phyloP scores from a whole-genome alignment of 92 coral and sea anemone species.

The Epizoanthus illoricatus region DNA sequence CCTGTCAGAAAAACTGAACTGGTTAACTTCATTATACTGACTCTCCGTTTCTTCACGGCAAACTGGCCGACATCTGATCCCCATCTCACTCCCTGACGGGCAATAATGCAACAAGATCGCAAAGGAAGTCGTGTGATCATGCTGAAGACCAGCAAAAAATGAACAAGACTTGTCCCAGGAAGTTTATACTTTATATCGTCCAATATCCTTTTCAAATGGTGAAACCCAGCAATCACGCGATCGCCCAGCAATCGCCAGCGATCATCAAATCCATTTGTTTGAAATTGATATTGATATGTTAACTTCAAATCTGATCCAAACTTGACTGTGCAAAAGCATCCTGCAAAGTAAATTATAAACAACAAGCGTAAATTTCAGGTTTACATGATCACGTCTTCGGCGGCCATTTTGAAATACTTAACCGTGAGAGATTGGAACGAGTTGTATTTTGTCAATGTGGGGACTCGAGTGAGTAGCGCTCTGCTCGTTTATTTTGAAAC shows the following conservation, averaged over 20 bases:
- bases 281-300: too few relatives aligned
- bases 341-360: background rate
- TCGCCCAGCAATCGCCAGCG: too few relatives aligned
- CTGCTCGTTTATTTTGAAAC: background rate
- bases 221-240: background rate
- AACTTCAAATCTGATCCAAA: too few relatives aligned
- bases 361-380: background rate
- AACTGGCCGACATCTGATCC: background rate
- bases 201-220: background rate
- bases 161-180: background rate
- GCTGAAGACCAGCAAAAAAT: background rate
- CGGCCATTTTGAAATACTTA: slow-evolving; percentile 9
- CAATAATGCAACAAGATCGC: background rate
- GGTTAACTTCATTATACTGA: background rate
- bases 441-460: background rate
- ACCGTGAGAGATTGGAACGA: slow-evolving; percentile 17
- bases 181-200: background rate
- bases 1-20: slow-evolving; percentile 10
- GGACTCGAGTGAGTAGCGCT: background rate
- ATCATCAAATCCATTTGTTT: too few relatives aligned
- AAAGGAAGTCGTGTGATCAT: background rate
- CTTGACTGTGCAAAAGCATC: too few relatives aligned
- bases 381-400: background rate
- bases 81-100: background rate
- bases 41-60: slow-evolving; percentile 3